phyloP scores from a whole-genome alignment of 2,888 invertebrate genomes.

The Drosophila anomelani region DNA sequence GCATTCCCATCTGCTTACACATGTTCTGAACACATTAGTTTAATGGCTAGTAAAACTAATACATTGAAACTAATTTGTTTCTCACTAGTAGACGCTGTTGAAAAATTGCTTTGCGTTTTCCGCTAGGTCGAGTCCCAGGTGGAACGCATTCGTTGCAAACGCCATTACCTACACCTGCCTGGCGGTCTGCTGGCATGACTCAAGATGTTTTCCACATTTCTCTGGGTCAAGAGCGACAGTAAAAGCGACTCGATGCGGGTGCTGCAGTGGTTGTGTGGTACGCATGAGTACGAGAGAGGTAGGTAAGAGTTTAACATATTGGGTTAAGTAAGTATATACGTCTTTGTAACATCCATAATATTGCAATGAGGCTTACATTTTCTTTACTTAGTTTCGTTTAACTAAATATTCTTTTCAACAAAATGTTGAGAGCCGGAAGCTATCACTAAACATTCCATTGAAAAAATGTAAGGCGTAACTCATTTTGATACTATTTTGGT shows the following conservation, averaged over 20 bases:
- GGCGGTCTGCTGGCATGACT: slow-evolving; percentile 1
- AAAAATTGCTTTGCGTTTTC: slow-evolving; percentile 2
- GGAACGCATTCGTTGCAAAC: slow-evolving; percentile 20
- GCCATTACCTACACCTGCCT: slow-evolving; percentile 11
- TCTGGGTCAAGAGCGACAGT: slow-evolving; percentile 70
- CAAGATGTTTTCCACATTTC: slow-evolving; percentile 65
- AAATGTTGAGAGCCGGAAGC: neutral
- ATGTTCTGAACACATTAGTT: neutral
- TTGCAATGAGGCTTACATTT: neutral
- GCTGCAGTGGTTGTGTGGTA: slow-evolving; percentile 32
- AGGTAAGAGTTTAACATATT: neutral
- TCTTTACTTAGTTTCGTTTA: neutral
- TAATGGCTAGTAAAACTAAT: slow-evolving; percentile 2
- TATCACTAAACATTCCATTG: too few species aligned
- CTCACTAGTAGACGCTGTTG: slow-evolving; percentile 8
- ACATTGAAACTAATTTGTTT: slow-evolving; percentile 13
- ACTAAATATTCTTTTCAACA: neutral
- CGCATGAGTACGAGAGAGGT: slow-evolving; percentile 20
- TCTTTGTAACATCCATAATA: neutral
- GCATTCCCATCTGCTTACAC: neutral
- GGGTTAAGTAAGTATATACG: neutral
- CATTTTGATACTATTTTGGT: neutral
- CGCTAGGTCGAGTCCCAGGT: slow-evolving; percentile 15
- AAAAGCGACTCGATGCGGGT: slow-evolving; percentile 47
- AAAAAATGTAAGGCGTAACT: neutral